These are phyloP conservation scores for Caenorhabditis sp. DNA, from an alignment of 2,888 invertebrate genomes.

Conservation along the genomic window DNA sequence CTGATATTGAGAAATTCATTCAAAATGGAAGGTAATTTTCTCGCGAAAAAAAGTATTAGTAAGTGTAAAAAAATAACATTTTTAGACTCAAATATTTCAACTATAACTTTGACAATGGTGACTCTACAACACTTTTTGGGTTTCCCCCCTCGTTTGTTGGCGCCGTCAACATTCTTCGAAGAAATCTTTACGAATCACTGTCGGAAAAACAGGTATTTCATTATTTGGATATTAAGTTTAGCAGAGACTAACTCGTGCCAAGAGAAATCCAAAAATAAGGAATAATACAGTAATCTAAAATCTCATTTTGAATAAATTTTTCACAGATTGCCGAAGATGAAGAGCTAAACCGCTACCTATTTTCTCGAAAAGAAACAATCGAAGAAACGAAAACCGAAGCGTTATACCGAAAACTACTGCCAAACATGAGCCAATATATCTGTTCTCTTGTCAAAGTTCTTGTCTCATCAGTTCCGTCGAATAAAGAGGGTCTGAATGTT, in stretches of 20 bases:
- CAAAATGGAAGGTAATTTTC: constrained; percentile 51
- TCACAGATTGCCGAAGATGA: constrained; percentile 67
- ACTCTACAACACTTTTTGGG: constrained; percentile 88
- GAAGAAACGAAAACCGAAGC: constrained; percentile 57
- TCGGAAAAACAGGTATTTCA: constrained; percentile 66
- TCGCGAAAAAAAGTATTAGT: neutral
- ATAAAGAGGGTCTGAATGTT: constrained; percentile 90
- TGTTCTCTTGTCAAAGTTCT: constrained; percentile 85
- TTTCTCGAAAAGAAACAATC: constrained; percentile 76
- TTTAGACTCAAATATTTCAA: constrained; percentile 85
- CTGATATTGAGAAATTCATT: constrained; percentile 63
- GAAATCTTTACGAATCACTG: constrained; percentile 63
- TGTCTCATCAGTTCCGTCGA: constrained; percentile 92
- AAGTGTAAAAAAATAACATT: neutral
- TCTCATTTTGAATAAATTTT: constrained; percentile 13
- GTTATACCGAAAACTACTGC: constrained; percentile 80
- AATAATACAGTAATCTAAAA: too few species aligned
- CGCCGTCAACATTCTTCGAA: constrained; percentile 79
- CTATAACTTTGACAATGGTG: constrained; percentile 81
- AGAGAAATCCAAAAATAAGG: too few species aligned
- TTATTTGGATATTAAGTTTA: too few species aligned
- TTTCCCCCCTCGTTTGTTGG: constrained; percentile 95
- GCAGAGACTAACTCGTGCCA: too few species aligned
- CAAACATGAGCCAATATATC: constrained; percentile 95
- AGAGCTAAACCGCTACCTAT: constrained; percentile 61